Evolutionary conservation across 2,888 invertebrate genomes (phyloP).

Genomic region (Eristalis intricaria): DNA sequence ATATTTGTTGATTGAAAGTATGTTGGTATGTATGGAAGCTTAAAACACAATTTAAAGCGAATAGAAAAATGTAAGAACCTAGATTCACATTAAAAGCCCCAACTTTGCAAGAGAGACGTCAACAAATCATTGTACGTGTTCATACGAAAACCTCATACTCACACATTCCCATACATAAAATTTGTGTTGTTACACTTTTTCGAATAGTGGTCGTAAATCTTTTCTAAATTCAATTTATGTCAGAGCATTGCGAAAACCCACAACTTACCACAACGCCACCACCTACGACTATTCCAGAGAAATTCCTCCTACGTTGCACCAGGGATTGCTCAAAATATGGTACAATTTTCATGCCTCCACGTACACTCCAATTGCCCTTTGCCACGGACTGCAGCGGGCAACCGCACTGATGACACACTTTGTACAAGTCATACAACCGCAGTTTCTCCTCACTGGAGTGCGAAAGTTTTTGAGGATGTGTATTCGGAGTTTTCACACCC

Average conservation of each 20-base stretch:
- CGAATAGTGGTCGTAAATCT: not conserved
- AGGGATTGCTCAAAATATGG: constrained; percentile 71
- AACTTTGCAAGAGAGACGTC: not conserved
- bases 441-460: constrained; percentile 60
- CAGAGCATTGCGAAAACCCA: constrained; percentile 27
- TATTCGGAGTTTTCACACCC: constrained; percentile 49
- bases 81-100: not conserved
- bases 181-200: not conserved
- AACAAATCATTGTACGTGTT: not conserved
- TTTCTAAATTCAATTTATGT: constrained; percentile 66
- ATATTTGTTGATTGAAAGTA: not conserved
- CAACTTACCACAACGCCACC: constrained; percentile 74
- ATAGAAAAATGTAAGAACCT: no score
- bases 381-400: constrained; percentile 70
- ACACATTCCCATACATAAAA: not conserved
- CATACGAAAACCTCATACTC: not conserved
- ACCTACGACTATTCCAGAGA: constrained; percentile 73
- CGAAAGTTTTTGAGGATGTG: constrained; percentile 38
- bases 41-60: no score
- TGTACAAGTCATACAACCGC: constrained; percentile 77
- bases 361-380: constrained; percentile 76
- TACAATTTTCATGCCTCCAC: constrained; percentile 72
- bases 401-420: constrained; percentile 72
- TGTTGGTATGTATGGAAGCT: no score
- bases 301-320: constrained; percentile 75